These are phyloP conservation scores for Agrochola lota DNA, from an alignment of 2,888 invertebrate genomes.

Conservation along the genomic window DNA sequence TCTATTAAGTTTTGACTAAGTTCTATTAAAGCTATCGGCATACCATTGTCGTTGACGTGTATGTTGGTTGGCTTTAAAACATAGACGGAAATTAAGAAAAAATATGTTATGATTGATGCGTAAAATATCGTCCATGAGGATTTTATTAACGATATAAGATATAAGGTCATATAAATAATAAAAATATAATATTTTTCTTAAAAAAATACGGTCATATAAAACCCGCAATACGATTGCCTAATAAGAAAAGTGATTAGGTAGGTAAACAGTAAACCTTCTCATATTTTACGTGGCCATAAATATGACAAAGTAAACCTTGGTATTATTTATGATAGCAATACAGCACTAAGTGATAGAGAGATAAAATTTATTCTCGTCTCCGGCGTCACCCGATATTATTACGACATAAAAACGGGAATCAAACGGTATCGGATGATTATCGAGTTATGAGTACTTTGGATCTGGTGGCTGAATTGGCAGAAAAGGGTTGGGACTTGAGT, in stretches of 20 bases:
- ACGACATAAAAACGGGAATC: conserved; percentile 70
- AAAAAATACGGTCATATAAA: conserved; percentile 32
- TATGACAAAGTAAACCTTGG: conserved; percentile 87
- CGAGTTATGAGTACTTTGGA: conserved; percentile 52
- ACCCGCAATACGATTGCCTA: conserved; percentile 23
- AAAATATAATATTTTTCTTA: conserved; percentile 4
- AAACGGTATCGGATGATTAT: conserved; percentile 64
- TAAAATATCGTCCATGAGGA: background rate
- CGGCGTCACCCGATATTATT: conserved; percentile 73
- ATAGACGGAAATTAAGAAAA: background rate
- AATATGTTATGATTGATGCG: too few relatives aligned
- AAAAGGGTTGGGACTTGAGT: conserved; percentile 37
- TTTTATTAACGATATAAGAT: background rate
- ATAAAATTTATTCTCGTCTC: conserved; percentile 75
- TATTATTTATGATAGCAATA: conserved; percentile 84
- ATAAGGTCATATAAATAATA: background rate
- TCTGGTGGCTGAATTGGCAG: conserved; percentile 33
- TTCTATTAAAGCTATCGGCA: background rate
- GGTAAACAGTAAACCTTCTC: conserved; percentile 63
- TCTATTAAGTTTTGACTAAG: background rate
- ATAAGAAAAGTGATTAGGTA: conserved; percentile 69
- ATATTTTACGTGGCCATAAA: conserved; percentile 78
- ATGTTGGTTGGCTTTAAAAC: background rate
- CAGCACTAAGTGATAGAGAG: conserved; percentile 87
- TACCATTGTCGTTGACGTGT: background rate